Evolutionary conservation across 2,888 invertebrate genomes (phyloP).

Genomic region (Ligdia adustata): DNA sequence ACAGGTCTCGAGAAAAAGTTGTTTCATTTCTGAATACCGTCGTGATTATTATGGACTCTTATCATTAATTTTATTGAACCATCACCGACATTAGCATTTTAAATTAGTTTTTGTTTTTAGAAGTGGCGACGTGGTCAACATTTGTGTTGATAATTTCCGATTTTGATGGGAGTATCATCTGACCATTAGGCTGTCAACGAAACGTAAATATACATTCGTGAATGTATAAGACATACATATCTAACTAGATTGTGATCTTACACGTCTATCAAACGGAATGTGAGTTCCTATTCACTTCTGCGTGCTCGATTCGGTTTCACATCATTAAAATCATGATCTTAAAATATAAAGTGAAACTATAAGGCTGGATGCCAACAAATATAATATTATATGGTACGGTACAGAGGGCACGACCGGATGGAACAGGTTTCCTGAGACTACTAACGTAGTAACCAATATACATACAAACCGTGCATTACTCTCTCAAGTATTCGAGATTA

Average conservation of each 20-base stretch:
- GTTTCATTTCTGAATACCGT: slow-evolving; percentile 47
- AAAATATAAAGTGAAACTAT: slow-evolving; percentile 75
- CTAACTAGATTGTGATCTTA: slow-evolving; percentile 43
- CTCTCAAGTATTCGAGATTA: slow-evolving; percentile 68
- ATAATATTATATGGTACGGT: slow-evolving; percentile 60
- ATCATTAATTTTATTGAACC: slow-evolving; percentile 63
- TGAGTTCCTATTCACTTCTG: slow-evolving; percentile 23
- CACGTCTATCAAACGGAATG: slow-evolving; percentile 31
- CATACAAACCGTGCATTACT: slow-evolving; percentile 73
- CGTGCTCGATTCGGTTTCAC: slow-evolving; percentile 42
- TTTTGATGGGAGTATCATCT: slow-evolving; percentile 44
- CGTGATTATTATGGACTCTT: slow-evolving; percentile 49
- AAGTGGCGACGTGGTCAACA: slow-evolving; percentile 38
- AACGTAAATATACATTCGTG: slow-evolving; percentile 46
- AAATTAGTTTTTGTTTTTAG: slow-evolving; percentile 56
- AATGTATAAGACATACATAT: slow-evolving; percentile 32
- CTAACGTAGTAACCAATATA: slow-evolving; percentile 81
- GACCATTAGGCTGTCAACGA: slow-evolving; percentile 55
- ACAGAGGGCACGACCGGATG: slow-evolving; percentile 74
- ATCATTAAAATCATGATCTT: slow-evolving; percentile 54
- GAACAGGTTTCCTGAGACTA: slow-evolving; percentile 77
- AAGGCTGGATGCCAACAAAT: slow-evolving; percentile 56
- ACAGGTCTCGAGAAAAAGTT: slow-evolving; percentile 51
- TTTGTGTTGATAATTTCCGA: slow-evolving; percentile 46
- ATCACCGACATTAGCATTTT: slow-evolving; percentile 59